Percentiles rank a stretch among this genome's conserved stretches.
These are phyloP conservation scores for Xiphophorus birchmanni DNA, from an alignment of 2,797 vertebrate species.

Conservation along the genomic window DNA sequence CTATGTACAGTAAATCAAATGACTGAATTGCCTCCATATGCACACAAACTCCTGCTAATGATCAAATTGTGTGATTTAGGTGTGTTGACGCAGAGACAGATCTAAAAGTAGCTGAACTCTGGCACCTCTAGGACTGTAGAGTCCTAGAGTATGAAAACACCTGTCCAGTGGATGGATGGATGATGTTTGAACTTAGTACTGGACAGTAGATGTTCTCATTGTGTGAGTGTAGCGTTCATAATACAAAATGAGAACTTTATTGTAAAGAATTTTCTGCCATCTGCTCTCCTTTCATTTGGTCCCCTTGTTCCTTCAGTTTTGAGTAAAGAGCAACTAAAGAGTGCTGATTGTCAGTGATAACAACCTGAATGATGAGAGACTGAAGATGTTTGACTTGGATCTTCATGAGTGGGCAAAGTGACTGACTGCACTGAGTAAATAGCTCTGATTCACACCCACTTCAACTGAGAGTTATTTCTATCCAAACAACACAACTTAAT, in stretches of 20 bases:
- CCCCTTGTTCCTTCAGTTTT: slow-evolving; percentile 1
- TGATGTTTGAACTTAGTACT: background rate
- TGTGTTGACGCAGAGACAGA: background rate
- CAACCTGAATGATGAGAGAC: slow-evolving; percentile 30
- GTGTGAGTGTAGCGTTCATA: background rate
- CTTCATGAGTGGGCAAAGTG: slow-evolving; percentile 42
- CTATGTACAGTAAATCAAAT: background rate
- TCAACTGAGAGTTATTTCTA: slow-evolving; percentile 9
- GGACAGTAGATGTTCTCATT: background rate
- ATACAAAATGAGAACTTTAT: background rate
- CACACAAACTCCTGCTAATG: background rate
- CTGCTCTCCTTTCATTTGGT: background rate
- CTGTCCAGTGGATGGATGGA: background rate
- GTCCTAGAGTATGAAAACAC: background rate
- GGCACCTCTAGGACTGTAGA: background rate
- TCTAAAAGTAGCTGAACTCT: background rate
- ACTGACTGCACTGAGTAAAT: slow-evolving; percentile 25
- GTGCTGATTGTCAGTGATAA: slow-evolving; percentile 52
- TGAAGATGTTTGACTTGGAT: slow-evolving; percentile 23
- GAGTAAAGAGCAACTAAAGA: slow-evolving; percentile 52
- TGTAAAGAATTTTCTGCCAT: background rate
- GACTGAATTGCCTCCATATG: background rate
- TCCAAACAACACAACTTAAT: slow-evolving; percentile 13
- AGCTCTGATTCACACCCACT: slow-evolving; percentile 10
- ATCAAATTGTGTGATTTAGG: background rate